Base-by-base conservation (phyloP, 2,113 vertebrate genomes). In the Tenebrosternarchus preto region DNA sequence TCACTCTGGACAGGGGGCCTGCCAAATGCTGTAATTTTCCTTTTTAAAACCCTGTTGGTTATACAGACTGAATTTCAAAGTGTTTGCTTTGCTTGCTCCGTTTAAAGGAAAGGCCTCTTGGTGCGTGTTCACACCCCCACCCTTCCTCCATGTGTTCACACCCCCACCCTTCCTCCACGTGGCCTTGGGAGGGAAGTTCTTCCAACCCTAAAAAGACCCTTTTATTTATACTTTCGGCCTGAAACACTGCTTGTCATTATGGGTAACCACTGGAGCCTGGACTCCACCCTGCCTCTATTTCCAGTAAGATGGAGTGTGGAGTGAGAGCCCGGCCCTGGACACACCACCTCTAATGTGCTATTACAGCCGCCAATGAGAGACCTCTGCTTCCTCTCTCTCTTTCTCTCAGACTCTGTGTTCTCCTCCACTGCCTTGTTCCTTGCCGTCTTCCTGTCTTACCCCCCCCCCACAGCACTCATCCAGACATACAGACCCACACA, bases 211-310 rank as follows among this genome's bases (percentile, higher is more conserved):
- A 76, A 87, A 76, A 46, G 69, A 43, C 53, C n/a, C 39, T n/a
- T 70, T 71, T 90, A 91, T 91, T 89, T 91, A 84, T 88, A 87
- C 83, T 85, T 75, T 84, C 59, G 81, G 85, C 85, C 85, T 85
- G 27, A 6, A 73, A 66, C 60, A 29, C 27, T 85, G 85, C 91
- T 88, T 91, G 89, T 92, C 88, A 92, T 92, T 92, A 92, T 69
- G 69, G 75, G 1, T 29, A 80, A 82, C 83, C 83, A 73, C 86
- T 80, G 25, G 8, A 80, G 29, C 39, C 66, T 64, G 39, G 64
- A 78, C 83, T 85, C 82, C 85, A 87, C 83, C 79, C 72, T 66
- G 68, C 56, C 53, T 60, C 76, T 84, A 82, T 86, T 86, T 84
- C 73, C 73, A 86, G 67, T 73, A 76, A 64, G 43, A 22, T 46